Evolutionary conservation across 1,140 invertebrate species (phyloP).

Genomic region (Platorchestia sp.): DNA sequence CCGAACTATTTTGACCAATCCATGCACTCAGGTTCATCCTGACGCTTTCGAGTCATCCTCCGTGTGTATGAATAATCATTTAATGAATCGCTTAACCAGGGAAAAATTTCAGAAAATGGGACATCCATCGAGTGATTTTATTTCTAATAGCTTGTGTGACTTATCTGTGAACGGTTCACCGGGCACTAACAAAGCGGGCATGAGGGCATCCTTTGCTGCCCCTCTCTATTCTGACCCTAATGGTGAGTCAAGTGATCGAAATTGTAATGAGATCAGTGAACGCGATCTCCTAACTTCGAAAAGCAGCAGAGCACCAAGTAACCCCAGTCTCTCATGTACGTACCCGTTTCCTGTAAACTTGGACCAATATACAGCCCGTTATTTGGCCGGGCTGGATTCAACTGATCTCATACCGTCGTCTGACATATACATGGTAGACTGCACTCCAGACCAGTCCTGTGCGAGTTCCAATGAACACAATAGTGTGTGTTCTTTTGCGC

Average conservation of each 20-base stretch:
- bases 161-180: background rate
- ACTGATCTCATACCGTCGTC: background rate
- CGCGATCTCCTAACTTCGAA: background rate
- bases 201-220: background rate
- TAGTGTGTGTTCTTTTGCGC: background rate
- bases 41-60: background rate
- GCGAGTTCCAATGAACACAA: background rate
- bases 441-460: background rate
- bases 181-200: background rate
- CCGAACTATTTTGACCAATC: background rate
- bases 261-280: background rate
- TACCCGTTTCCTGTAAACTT: background rate
- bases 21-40: background rate
- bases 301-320: background rate
- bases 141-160: constrained; percentile 3
- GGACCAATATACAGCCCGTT: background rate
- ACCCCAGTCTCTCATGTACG: background rate
- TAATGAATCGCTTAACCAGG: background rate
- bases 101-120: background rate
- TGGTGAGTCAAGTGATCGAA: background rate
- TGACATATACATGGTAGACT: constrained; percentile 16
- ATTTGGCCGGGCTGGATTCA: background rate
- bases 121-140: background rate
- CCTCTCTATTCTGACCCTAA: background rate
- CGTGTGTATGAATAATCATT: background rate